phyloP scores from a whole-genome alignment of 2,113 vertebrate genomes.

The rat (Rattus norvegicus) region DNA sequence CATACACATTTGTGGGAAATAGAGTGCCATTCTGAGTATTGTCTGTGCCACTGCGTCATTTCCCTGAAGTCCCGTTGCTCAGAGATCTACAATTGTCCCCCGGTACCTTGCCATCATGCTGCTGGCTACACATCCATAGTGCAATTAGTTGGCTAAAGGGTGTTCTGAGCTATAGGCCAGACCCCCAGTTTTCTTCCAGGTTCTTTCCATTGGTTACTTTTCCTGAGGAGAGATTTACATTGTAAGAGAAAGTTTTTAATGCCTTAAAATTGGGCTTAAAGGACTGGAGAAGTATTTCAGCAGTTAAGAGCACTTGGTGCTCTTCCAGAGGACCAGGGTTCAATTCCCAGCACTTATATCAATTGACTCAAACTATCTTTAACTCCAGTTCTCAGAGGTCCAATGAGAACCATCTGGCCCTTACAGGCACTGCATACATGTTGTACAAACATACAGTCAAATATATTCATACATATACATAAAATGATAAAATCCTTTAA shows the following conservation, averaged over 20 bases:
- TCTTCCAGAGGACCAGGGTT: not conserved
- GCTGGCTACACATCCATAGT: not conserved
- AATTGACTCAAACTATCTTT: not conserved
- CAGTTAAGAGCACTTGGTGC: not conserved
- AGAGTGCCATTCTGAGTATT: not conserved
- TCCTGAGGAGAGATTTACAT: conserved; percentile 19
- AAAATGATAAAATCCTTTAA: not conserved
- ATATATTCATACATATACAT: not conserved
- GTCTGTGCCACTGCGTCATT: not conserved
- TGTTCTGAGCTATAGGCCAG: not conserved
- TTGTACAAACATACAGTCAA: not conserved
- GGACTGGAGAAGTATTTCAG: not conserved
- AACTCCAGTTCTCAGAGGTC: not conserved
- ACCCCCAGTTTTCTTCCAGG: conserved; percentile 11
- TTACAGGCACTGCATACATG: not conserved
- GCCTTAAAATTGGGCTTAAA: not conserved
- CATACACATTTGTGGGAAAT: not conserved
- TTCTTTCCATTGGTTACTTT: conserved; percentile 14
- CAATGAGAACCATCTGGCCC: not conserved
- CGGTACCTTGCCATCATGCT: not conserved
- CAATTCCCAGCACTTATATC: not conserved
- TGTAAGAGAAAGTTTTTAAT: conserved; percentile 22
- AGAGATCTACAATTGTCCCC: not conserved
- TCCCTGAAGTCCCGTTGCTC: not conserved
- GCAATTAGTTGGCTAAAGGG: not conserved